Conservation (phyloP, 2,888 invertebrate genomes). For the Pegoplata infirma region DNA sequence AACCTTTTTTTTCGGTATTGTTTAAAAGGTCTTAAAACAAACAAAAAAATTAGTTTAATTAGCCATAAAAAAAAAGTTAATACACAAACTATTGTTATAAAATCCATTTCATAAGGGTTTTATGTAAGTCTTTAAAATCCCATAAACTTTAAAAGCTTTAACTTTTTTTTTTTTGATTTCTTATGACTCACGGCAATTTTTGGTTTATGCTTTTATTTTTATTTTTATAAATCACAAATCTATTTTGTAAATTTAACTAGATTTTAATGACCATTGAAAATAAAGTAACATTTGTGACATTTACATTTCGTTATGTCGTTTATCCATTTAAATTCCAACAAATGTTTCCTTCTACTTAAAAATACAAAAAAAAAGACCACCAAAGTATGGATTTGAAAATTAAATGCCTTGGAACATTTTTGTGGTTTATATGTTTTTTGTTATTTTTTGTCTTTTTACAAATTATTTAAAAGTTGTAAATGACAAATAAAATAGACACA, state of each 20-base stretch:
- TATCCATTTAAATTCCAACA: constrained; percentile 28
- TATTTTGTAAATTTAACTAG: constrained; percentile 1
- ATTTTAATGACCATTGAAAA: constrained; percentile 42
- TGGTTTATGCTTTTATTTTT: neutral
- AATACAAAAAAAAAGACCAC: constrained; percentile 43
- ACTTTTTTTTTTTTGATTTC: no score
- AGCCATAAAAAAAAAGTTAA: neutral
- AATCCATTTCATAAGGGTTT: neutral
- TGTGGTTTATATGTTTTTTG: constrained; percentile 25
- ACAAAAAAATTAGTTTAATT: neutral
- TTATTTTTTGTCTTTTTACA: constrained; percentile 4
- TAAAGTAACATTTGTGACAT: constrained; percentile 46
- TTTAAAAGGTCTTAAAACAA: neutral
- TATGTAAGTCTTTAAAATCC: neutral
- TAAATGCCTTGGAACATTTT: constrained; percentile 18
- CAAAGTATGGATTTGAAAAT: constrained; percentile 21
- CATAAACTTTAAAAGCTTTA: neutral
- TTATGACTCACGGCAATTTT: constrained; percentile 32
- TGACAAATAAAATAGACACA: constrained; percentile 1
- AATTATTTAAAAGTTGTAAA: constrained; percentile 11
- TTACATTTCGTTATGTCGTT: constrained; percentile 40
- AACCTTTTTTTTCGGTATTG: neutral
- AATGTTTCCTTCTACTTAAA: constrained; percentile 14
- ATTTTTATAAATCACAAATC: neutral
- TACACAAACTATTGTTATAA: no score